Conservation (phyloP, 53 echinoderm and acorn worm species). For the Echinometra lucunter region DNA sequence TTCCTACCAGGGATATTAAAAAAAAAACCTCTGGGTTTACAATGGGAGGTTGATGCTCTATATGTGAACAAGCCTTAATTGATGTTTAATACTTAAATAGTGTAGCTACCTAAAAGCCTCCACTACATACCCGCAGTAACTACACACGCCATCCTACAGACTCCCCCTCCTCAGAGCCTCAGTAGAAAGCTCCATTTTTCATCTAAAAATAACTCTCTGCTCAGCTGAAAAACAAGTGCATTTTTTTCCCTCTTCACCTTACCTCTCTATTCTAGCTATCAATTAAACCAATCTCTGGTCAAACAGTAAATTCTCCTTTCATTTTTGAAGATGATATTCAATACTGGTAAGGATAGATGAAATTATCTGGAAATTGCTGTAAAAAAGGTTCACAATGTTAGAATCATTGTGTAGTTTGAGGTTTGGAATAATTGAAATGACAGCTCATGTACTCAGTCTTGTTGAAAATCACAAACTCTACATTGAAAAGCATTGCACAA, state of each 20-base stretch:
- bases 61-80: too few species aligned
- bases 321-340: not conserved
- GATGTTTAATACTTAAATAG: not conserved
- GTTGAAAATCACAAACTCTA: not conserved
- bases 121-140: not conserved
- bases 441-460: not conserved
- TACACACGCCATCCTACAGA: not conserved
- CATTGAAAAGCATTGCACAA: not conserved
- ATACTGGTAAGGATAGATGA: not conserved
- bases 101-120: not conserved
- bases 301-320: not conserved
- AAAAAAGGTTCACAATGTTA: not conserved
- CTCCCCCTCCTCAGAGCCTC: conserved; percentile 28
- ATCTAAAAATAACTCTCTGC: conserved; percentile 33
- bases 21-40: not conserved
- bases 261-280: not conserved
- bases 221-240: conserved; percentile 49
- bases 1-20: not conserved
- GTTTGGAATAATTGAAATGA: not conserved
- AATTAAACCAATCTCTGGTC: too few species aligned
- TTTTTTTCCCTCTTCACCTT: not conserved
- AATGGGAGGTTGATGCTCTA: too few species aligned
- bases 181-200: conserved; percentile 14
- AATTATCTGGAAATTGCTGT: not conserved
- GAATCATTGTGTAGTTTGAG: not conserved